These are phyloP conservation scores for Xiphophorus couchianus DNA, from an alignment of 2,113 vertebrate genomes.

Conservation along the genomic window DNA sequence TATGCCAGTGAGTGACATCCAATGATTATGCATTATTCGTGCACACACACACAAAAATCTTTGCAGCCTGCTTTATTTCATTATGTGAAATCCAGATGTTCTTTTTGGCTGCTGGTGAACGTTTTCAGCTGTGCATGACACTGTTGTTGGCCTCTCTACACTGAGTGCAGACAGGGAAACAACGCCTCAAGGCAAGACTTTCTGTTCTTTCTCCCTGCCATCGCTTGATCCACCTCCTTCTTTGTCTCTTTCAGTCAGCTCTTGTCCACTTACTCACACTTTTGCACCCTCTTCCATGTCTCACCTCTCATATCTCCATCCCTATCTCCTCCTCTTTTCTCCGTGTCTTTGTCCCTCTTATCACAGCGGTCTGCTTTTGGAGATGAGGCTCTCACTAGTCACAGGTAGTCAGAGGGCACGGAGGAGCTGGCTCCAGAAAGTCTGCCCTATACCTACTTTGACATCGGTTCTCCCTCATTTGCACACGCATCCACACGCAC, in stretches of 20 bases:
- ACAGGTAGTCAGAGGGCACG: constrained; percentile 68
- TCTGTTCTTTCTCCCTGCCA: constrained; percentile 39
- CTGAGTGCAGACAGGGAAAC: constrained; percentile 60
- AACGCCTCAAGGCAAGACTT: constrained; percentile 62
- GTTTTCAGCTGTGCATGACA: constrained; percentile 77
- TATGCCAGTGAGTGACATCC: constrained; percentile 21
- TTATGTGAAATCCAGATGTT: constrained; percentile 78
- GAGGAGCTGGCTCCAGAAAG: constrained; percentile 74
- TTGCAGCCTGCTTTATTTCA: constrained; percentile 68
- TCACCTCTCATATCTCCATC: constrained; percentile 18
- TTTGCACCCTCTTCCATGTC: constrained; percentile 24
- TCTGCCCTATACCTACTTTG: constrained; percentile 70
- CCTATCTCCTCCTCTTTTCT: constrained; percentile 8
- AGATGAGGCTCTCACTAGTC: constrained; percentile 57
- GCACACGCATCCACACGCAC: constrained; percentile 12
- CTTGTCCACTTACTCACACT: constrained; percentile 37
- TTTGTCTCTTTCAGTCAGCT: constrained; percentile 50
- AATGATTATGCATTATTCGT: constrained; percentile 37
- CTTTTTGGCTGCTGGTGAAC: constrained; percentile 64
- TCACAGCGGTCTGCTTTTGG: constrained; percentile 39
- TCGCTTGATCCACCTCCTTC: constrained; percentile 39
- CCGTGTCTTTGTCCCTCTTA: constrained; percentile 34
- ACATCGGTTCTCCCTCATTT: constrained; percentile 21
- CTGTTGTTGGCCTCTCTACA: constrained; percentile 63
- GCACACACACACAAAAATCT: constrained; percentile 38